Conservation (phyloP, 2,113 vertebrate species). For the Fukomys damarensis region DNA sequence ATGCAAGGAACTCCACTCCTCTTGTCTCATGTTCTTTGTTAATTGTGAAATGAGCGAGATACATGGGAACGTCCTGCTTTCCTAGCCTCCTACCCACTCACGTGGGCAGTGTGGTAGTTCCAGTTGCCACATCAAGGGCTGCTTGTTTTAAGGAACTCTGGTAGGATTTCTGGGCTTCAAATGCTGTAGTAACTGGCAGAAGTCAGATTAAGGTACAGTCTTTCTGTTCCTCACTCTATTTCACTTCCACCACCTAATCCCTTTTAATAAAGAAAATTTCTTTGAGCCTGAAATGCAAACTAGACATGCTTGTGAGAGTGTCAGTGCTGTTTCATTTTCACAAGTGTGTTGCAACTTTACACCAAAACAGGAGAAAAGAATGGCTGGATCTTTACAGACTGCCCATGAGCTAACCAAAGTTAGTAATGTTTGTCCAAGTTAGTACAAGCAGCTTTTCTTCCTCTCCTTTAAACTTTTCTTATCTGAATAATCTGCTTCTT, state of each 20-base stretch:
- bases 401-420: neutral
- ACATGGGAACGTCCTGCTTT: neutral
- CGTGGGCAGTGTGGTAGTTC: neutral
- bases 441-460: neutral
- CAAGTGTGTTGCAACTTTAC: neutral
- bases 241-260: neutral
- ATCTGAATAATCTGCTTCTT: neutral
- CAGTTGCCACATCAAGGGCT: too few species aligned
- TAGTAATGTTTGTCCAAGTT: neutral
- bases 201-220: neutral
- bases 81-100: neutral
- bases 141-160: neutral
- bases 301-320: neutral
- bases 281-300: neutral
- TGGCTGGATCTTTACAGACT: neutral
- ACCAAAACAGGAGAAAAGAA: neutral
- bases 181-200: neutral
- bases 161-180: neutral
- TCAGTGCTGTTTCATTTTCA: neutral
- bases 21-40: neutral
- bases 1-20: neutral
- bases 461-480: neutral
- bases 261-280: neutral
- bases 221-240: neutral
- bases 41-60: neutral